Evolutionary conservation across 2,888 invertebrate genomes (phyloP).

Genomic region (Perizoma affinitatum): DNA sequence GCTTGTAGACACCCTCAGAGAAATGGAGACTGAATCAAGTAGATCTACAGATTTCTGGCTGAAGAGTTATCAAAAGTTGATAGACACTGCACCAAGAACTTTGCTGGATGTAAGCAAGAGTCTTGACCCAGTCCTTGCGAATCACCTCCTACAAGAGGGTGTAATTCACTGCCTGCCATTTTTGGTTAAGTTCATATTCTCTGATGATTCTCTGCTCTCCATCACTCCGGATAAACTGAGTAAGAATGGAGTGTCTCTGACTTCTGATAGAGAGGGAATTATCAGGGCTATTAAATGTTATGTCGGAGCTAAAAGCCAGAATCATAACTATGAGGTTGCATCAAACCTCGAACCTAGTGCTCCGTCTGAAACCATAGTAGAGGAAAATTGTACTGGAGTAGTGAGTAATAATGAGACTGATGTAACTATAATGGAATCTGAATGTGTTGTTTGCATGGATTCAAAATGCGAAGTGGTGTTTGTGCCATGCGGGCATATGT

Average conservation of each 20-base stretch:
- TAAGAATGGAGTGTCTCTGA: slow-evolving; percentile 82
- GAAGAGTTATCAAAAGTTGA: slow-evolving; percentile 91
- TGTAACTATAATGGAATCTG: slow-evolving; percentile 73
- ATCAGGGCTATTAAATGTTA: slow-evolving; percentile 86
- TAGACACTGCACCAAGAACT: slow-evolving; percentile 89
- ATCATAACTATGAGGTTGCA: slow-evolving; percentile 48
- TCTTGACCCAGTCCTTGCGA: slow-evolving; percentile 87
- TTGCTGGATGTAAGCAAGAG: slow-evolving; percentile 85
- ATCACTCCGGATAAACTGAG: slow-evolving; percentile 83
- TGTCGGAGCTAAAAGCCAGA: slow-evolving; percentile 67
- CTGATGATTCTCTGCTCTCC: slow-evolving; percentile 76
- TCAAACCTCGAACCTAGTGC: slow-evolving; percentile 52
- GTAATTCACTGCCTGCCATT: slow-evolving; percentile 91
- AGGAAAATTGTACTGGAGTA: slow-evolving; percentile 62
- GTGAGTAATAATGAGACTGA: slow-evolving; percentile 58
- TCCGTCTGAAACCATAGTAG: slow-evolving; percentile 45
- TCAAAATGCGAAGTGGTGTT: slow-evolving; percentile 88
- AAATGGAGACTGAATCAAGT: slow-evolving; percentile 86
- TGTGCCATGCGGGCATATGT: slow-evolving; percentile 94
- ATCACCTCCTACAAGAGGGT: slow-evolving; percentile 88
- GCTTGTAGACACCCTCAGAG: slow-evolving; percentile 86
- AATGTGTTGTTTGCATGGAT: slow-evolving; percentile 95
- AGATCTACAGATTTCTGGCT: slow-evolving; percentile 88
- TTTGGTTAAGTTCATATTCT: slow-evolving; percentile 85
- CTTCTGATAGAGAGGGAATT: slow-evolving; percentile 85